A percentile compares a stretch with the other conserved stretches of the same genome.
These are phyloP conservation scores for Oxyruncus cristatus DNA, from an alignment of 2,113 vertebrate genomes.

Conservation along the genomic window DNA sequence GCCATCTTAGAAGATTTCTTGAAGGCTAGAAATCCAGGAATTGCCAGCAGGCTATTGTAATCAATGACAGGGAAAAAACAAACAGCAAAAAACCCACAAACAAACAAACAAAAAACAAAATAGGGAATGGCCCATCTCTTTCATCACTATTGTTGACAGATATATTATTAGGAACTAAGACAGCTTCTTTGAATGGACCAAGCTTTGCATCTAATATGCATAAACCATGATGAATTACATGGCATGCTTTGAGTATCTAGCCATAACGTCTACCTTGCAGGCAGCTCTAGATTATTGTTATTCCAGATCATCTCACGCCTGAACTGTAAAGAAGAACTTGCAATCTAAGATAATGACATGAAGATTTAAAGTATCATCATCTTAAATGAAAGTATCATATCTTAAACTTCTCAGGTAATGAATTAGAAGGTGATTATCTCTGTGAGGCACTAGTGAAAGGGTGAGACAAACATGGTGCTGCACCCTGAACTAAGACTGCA, in stretches of 20 bases:
- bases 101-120: not conserved
- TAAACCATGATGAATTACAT: not conserved
- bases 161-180: not conserved
- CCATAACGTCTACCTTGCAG: not conserved
- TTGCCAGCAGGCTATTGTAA: not conserved
- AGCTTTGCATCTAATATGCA: not conserved
- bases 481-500: not conserved
- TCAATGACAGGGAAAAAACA: not conserved
- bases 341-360: not conserved
- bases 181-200: not conserved
- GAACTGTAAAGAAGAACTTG: not conserved
- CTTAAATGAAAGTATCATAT: too few species aligned
- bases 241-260: not conserved
- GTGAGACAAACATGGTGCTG: not conserved
- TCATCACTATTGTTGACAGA: not conserved
- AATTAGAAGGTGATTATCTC: not conserved
- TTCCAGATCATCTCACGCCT: not conserved
- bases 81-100: not conserved
- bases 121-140: not conserved
- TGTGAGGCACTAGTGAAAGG: not conserved
- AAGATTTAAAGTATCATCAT: not conserved
- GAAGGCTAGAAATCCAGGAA: not conserved
- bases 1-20: not conserved
- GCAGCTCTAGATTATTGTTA: not conserved
- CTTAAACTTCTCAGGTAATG: not conserved